Conservation (phyloP, 2,113 vertebrate genomes). For the Aspidoscelis tigris region DNA sequence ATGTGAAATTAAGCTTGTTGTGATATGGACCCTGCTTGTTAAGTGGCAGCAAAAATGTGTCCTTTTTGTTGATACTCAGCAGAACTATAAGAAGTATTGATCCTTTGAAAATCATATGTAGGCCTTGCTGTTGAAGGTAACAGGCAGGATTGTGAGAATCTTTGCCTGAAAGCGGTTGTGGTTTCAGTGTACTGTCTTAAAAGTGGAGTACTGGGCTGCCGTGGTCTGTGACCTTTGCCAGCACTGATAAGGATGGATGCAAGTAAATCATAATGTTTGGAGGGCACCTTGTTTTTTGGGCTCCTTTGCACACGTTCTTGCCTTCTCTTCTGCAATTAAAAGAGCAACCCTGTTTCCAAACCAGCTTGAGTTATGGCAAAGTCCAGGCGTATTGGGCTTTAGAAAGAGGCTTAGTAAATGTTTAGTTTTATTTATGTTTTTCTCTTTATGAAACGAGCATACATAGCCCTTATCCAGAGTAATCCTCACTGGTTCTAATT, state of each 20-base stretch:
- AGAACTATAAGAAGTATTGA: neutral
- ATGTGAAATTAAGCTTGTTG: neutral
- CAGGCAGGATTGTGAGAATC: neutral
- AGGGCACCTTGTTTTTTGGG: neutral
- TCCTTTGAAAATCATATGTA: neutral
- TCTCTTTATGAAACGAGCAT: neutral
- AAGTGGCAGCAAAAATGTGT: neutral
- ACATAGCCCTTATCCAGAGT: neutral
- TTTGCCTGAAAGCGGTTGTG: too few relatives aligned
- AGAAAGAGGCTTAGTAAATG: neutral
- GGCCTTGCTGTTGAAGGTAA: neutral
- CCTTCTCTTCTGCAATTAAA: neutral
- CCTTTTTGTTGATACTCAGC: neutral
- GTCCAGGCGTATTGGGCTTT: neutral
- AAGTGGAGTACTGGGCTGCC: neutral
- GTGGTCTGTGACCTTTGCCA: neutral
- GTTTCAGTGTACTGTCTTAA: neutral
- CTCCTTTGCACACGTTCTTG: neutral
- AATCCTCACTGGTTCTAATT: too few relatives aligned
- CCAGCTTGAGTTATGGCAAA: neutral
- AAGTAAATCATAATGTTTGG: neutral
- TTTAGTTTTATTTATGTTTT: too few relatives aligned
- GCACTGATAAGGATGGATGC: neutral
- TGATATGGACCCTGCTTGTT: neutral
- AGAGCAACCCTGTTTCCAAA: neutral